These are phyloP conservation scores for Ormyrus rosae DNA, from an alignment of 2,888 invertebrate genomes.

Conservation along the genomic window DNA sequence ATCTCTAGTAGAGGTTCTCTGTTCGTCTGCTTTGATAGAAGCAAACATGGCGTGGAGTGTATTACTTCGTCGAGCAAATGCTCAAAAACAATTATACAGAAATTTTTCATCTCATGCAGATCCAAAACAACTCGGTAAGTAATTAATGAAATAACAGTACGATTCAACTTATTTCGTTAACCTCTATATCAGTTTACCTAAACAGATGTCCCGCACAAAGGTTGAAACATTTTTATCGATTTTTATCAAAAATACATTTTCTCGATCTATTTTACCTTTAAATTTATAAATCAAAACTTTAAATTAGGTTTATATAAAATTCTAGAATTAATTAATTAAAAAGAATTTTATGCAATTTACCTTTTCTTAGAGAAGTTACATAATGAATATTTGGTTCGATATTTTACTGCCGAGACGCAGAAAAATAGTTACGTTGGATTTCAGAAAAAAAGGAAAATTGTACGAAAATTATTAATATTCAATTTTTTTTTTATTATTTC, in stretches of 20 bases:
- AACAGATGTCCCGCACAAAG: too few species aligned
- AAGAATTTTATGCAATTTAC: background rate
- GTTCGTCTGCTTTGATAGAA: constrained; percentile 29
- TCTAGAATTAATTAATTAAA: background rate
- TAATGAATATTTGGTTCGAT: constrained; percentile 23
- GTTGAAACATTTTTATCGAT: background rate
- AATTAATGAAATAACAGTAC: background rate
- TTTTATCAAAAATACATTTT: background rate
- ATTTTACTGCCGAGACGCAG: too few species aligned
- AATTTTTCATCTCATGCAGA: constrained; percentile 11
- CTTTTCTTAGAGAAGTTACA: background rate
- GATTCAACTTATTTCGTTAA: too few species aligned
- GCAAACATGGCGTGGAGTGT: constrained; percentile 55
- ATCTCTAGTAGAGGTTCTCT: background rate
- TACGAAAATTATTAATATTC: too few species aligned
- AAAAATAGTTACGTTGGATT: too few species aligned
- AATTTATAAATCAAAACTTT: background rate
- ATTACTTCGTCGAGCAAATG: constrained; percentile 43
- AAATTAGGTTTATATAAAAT: background rate
- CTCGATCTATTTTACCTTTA: background rate
- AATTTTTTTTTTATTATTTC: too few species aligned
- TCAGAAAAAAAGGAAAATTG: too few species aligned
- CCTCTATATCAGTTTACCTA: too few species aligned
- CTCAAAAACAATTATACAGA: constrained; percentile 38
- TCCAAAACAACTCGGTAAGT: constrained; percentile 40